A percentile compares a stretch with the other conserved stretches of the same genome.
Evolutionary conservation across 37 sponge, comb jelly and placozoan species (phyloP).

Genomic region (Eunapius fragilis): DNA sequence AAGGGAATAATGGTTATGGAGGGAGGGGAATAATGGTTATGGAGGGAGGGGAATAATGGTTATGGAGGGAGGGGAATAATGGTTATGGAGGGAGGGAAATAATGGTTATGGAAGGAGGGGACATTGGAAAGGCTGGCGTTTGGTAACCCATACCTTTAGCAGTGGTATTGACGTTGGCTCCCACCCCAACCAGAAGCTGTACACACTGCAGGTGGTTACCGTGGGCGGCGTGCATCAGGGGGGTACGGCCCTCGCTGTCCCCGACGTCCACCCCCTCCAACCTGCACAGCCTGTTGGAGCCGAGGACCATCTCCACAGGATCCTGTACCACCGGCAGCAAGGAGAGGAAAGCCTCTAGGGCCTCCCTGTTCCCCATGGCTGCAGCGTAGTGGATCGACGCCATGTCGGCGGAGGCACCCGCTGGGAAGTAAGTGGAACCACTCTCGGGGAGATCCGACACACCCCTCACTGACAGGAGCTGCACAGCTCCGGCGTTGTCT

Average conservation of each 20-base stretch:
- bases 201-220: slow-evolving; percentile 57
- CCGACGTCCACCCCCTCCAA: slow-evolving; percentile 59
- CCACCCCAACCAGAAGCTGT: slow-evolving; percentile 67
- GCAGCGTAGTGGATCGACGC: slow-evolving; percentile 64
- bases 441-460: slow-evolving; percentile 4
- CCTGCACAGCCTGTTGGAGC: slow-evolving; percentile 32
- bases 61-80: neutral
- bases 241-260: slow-evolving; percentile 78
- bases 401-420: slow-evolving; percentile 49
- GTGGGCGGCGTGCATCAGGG: slow-evolving; percentile 91
- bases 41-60: slow-evolving; percentile 2
- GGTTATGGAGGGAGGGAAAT: neutral
- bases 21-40: neutral
- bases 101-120: neutral
- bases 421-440: slow-evolving; percentile 12
- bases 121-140: neutral
- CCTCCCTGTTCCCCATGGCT: slow-evolving; percentile 68
- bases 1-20: neutral
- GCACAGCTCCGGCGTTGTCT: slow-evolving; percentile 15
- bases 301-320: slow-evolving; percentile 56
- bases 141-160: slow-evolving; percentile 58
- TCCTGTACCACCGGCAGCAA: slow-evolving; percentile 44
- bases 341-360: slow-evolving; percentile 28
- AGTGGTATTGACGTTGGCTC: slow-evolving; percentile 60
- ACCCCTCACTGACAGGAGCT: slow-evolving; percentile 49